Base-by-base conservation (phyloP, 2,888 invertebrate species). In the Xestoiulus laeticollis region DNA sequence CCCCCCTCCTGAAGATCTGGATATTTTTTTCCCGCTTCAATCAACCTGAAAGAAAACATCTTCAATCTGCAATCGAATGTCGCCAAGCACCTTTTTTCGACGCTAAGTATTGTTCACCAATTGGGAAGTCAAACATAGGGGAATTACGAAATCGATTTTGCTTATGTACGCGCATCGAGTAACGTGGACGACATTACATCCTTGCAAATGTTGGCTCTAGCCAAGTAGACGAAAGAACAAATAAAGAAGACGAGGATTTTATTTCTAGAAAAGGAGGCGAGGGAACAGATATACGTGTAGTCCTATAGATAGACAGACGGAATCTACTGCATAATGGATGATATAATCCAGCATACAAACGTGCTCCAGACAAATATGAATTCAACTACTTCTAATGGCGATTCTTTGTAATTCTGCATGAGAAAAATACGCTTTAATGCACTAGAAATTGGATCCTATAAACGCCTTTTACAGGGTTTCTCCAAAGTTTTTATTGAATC, bases 91-190 rank as follows among this genome's bases (percentile, higher is more conserved):
- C 32, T 83, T 83, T 83, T 59, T 59, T 10, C 32, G 83, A 83
- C 83, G 83, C 38, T 83, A 83, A 83, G 83, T 83, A 83, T 38
- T 83, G 83, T 83, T 83, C 83, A 83, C 38, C 83, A 83, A 83
- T 83, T 83, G 83, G 83, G 38, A 83, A 83, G 83, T 83, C 83
- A 83, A 83, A 83, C 83, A 83, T 59, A 59, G 83, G 32, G 38
- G 38, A 83, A 83, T 83, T 83, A 38, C 83, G 32, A 83, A 83
- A 83, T 83, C 83, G 83, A 83, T 83, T 83, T 30, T 5, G 59
- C 59, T 59, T 59, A 59, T 59, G 59, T 59, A 59, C 59, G 59
- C 59, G 59, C 59, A n/a, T 59, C 59, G 59, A 59, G 22, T 59
- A 59, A 59, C 59, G 59, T 59, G 59, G 59, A 59, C 59, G 59